Evolutionary conservation across 1,140 invertebrate species (phyloP), one percentile per base, ranked within the genome.

Genomic region (Meloidogyne exigua): DNA sequence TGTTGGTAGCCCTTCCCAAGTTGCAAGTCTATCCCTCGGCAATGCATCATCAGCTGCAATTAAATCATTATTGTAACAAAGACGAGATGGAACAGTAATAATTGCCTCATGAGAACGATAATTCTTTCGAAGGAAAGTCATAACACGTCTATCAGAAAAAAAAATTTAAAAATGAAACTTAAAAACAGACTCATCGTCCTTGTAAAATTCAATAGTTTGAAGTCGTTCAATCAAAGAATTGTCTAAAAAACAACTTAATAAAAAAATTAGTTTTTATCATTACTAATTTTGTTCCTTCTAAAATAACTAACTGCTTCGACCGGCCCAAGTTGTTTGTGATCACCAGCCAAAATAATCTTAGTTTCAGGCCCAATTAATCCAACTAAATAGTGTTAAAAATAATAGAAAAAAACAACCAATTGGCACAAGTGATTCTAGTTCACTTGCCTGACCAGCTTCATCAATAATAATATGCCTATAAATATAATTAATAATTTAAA

Each of bases 291-390:
- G 13, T 68, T 72, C 28, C 76, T 79, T 39, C 44, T n/a, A 93
- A 89, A 25, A 91, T 88, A 67, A 88, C 89, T 44, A 92, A 93
- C 74, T 91, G 88, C 10, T 94, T 88, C 11, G 2, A 95, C 91
- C 9, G 95, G 93, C 0, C 94, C 94, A 42, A 97, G 89, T 88
- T 98, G 95, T 86, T 92, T 90, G 13, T 93, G 94, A 90, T 96
- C 95, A 10, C 95, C 95, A 78, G 93, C 93, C 4, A 97, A 88
- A 75, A 96, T 89, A 13, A 94, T 90, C 88, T 88, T 78, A 39
- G 83, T 77, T 21, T 39, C 49, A 13, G 18, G 23, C 7, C 18
- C n/a, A 42, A 57, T 64, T 21, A 79, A 21, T 49, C 75, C 70
- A 49, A 39, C 84, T 69, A 7, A 26, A 69, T 18, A 12, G 12